Evolutionary conservation across 2,113 vertebrate species (phyloP).

Genomic region (Chelonoidis abingdonii): DNA sequence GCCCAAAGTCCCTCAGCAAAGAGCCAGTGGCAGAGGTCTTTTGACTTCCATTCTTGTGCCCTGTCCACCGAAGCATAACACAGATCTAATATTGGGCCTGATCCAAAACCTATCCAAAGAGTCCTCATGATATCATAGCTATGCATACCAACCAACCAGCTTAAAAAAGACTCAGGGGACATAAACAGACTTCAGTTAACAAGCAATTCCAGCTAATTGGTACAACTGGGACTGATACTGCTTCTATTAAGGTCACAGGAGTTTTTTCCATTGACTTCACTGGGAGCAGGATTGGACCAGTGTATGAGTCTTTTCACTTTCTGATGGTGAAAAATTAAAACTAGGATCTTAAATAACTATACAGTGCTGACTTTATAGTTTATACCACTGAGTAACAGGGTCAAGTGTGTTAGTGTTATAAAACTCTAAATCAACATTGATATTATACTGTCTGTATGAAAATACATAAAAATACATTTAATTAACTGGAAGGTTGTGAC

Average conservation of each 20-base stretch:
- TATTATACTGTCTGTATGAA: slow-evolving; percentile 18
- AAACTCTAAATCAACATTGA: slow-evolving; percentile 7
- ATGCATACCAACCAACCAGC: fast-evolving
- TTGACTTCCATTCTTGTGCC: not conserved
- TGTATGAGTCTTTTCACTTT: not conserved
- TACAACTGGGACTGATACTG: not conserved
- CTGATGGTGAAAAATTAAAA: slow-evolving; percentile 18
- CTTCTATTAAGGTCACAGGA: not conserved
- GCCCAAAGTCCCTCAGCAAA: not conserved
- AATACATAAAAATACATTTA: slow-evolving; percentile 46
- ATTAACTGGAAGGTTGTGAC: slow-evolving; percentile 51
- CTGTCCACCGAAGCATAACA: not conserved
- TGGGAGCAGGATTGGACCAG: not conserved
- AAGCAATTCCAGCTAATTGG: not conserved
- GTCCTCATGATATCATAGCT: not conserved
- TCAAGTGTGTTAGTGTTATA: slow-evolving; percentile 25
- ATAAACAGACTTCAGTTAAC: not conserved
- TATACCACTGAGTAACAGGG: slow-evolving; percentile 20
- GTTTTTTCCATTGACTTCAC: not conserved
- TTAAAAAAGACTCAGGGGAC: not conserved
- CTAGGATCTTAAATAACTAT: not conserved
- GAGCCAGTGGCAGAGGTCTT: slow-evolving; percentile 16
- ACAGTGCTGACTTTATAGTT: not conserved
- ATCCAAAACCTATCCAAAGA: not conserved
- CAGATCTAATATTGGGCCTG: not conserved